phyloP scores from a whole-genome alignment of 2,888 invertebrate species.

The Drosophila ezoana region DNA sequence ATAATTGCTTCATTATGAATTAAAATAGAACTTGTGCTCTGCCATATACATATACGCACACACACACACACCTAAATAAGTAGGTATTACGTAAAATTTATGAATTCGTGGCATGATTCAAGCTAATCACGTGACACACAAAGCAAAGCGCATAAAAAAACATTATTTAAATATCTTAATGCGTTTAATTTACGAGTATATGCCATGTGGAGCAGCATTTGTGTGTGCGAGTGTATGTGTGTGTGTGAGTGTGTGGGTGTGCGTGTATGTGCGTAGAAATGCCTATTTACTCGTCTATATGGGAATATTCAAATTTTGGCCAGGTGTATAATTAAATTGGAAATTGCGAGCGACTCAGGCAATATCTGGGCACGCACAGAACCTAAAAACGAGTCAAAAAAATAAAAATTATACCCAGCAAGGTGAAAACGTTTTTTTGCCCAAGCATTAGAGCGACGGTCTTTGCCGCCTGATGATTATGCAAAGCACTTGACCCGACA shows the following conservation, averaged over 20 bases:
- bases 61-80: constrained; percentile 14
- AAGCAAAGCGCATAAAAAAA: constrained; percentile 40
- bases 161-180: constrained; percentile 80
- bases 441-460: constrained; percentile 25
- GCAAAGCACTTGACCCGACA: constrained; percentile 61
- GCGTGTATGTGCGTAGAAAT: constrained; percentile 11
- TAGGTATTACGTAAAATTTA: constrained; percentile 63
- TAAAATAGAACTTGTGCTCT: constrained; percentile 25
- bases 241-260: not conserved
- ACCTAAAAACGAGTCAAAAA: not conserved
- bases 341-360: constrained; percentile 46
- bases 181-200: constrained; percentile 74
- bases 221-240: constrained; percentile 1
- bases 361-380: constrained; percentile 59
- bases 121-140: constrained; percentile 68
- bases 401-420: constrained; percentile 1
- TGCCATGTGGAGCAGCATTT: constrained; percentile 58
- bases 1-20: constrained; percentile 49
- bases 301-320: constrained; percentile 67
- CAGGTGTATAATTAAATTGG: constrained; percentile 80
- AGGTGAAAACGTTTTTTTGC: constrained; percentile 48
- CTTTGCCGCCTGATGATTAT: constrained; percentile 44
- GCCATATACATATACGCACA: constrained; percentile 14
- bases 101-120: constrained; percentile 74
- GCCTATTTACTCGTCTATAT: constrained; percentile 15